Percentiles rank a stretch among this genome's conserved stretches.
Conservation (phyloP, 2,888 invertebrate species). For the Agriopis marginaria region DNA sequence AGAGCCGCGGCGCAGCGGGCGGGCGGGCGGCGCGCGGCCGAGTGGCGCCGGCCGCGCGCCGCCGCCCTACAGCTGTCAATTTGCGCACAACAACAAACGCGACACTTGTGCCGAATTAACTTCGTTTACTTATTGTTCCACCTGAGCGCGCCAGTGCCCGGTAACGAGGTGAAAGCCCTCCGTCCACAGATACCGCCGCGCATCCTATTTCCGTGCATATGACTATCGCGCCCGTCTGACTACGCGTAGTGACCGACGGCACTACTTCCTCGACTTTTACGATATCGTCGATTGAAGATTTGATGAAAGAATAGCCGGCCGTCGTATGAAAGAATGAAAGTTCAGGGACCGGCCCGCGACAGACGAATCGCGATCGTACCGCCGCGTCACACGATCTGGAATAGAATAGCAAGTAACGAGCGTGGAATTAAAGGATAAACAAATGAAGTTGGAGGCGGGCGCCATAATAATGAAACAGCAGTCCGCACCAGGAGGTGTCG, state of each 20-base stretch:
- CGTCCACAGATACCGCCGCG: constrained; percentile 27
- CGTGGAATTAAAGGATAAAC: constrained; percentile 86
- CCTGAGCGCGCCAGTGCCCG: constrained; percentile 46
- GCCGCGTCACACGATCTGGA: constrained; percentile 81
- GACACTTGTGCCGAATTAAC: constrained; percentile 72
- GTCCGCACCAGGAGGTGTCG: constrained; percentile 81
- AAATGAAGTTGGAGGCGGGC: constrained; percentile 79
- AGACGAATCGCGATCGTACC: constrained; percentile 74
- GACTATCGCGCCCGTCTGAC: constrained; percentile 12
- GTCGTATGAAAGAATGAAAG: constrained; percentile 72
- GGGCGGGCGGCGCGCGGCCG: constrained; percentile 46
- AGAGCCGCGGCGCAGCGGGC: constrained; percentile 47
- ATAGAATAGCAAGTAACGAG: constrained; percentile 77
- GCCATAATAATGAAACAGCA: constrained; percentile 81
- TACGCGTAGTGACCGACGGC: constrained; percentile 22
- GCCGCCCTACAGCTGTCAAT: constrained; percentile 51
- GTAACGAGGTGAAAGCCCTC: constrained; percentile 59
- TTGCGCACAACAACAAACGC: constrained; percentile 64
- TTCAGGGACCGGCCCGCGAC: constrained; percentile 70
- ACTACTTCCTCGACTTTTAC: constrained; percentile 22
- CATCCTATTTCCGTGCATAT: constrained; percentile 26
- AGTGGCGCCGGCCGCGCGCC: constrained; percentile 53
- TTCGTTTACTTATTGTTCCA: constrained; percentile 76
- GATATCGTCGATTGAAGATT: constrained; percentile 45
- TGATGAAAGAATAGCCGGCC: constrained; percentile 55